Evolutionary conservation across 2,888 invertebrate genomes (phyloP), one percentile per base, ranked within the genome.

Genomic region (Hyposoter didymator): DNA sequence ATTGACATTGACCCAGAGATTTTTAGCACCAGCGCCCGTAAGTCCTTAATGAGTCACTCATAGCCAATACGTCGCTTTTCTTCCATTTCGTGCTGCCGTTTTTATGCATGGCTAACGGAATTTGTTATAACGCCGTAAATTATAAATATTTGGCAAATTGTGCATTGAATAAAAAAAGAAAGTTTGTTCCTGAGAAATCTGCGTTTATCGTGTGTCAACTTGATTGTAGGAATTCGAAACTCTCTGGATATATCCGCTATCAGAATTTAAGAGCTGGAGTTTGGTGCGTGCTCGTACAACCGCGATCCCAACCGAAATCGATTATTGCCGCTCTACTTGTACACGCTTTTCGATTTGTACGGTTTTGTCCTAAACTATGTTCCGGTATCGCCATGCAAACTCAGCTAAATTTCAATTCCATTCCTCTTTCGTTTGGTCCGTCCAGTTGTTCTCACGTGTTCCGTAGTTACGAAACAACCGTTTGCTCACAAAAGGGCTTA

Each of bases 281-380:
- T 47, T 74, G 47, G 69, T 82, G 76, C 76, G 70, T 76, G 70
- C 70, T 82, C 70, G 64, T 28, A 76, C 49, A 82, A 82, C 76
- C 76, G 64, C 70, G 82, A 82, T 52, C 14, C 47, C n/a, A 70
- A 78, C 80, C 75, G 52, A 78, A 84, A 81, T 84, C 80, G 74
- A 70, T 78, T 78, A 81, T 87, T 80, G 66, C 66, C 45, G 75
- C 39, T n/a, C 49, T 66, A 52, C 69, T 28, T 28, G 70, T 64
- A 47, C 75, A 49, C 64, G 76, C 73, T 74, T 80, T 82, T 78
- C 72, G 79, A 62, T 69, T 47, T 8, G 47, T 69, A 49, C 14
- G 82, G 43, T 67, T 45, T 67, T 59, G 59, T 59, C 28, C 59
- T 59, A 59, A 59, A 59, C 59, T 28, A 28, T 59, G 59, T 14